Evolutionary conservation across 2,888 invertebrate genomes (phyloP).

Genomic region (Zaprionus obscuricornis): DNA sequence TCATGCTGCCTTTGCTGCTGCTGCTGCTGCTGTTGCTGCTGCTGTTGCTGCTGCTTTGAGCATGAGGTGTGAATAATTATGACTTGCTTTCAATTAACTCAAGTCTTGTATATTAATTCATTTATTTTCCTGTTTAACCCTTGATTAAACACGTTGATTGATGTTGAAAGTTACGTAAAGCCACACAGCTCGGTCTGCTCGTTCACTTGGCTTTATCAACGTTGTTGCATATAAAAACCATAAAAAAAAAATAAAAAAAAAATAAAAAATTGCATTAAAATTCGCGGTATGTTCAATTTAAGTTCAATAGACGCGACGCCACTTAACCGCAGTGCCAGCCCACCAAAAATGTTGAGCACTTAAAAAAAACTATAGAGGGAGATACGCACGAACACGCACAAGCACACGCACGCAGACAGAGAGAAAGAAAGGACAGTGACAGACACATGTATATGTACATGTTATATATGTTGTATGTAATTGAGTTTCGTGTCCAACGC

Average conservation of each 20-base stretch:
- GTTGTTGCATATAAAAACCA: no score
- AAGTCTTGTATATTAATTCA: conserved; percentile 23
- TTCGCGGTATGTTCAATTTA: conserved; percentile 57
- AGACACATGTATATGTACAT: not conserved
- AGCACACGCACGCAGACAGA: conserved; percentile 12
- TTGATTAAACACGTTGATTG: conserved; percentile 41
- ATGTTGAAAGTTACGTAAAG: conserved; percentile 11
- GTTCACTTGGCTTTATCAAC: conserved; percentile 37
- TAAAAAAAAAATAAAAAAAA: no score
- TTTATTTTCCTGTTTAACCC: conserved; percentile 34
- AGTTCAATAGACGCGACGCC: conserved; percentile 36
- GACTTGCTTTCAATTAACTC: conserved; percentile 26
- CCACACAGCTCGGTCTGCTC: conserved; percentile 30
- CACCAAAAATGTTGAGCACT: no score
- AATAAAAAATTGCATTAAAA: conserved; percentile 57
- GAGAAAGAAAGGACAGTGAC: no score
- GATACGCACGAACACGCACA: conserved; percentile 6
- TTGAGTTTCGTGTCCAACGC: conserved; percentile 35
- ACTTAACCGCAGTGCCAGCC: conserved; percentile 27
- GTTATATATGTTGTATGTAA: conserved; percentile 26
- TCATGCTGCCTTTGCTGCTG: not conserved
- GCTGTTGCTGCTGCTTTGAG: not conserved
- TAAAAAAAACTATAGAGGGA: no score
- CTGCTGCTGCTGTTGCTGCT: not conserved
- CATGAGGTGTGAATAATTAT: conserved; percentile 21